A percentile compares a stretch with the other conserved stretches of the same genome.
Evolutionary conservation across 37 sponge, comb jelly and placozoan species (phyloP).

Genomic region (Mnemiopsis leidyi): DNA sequence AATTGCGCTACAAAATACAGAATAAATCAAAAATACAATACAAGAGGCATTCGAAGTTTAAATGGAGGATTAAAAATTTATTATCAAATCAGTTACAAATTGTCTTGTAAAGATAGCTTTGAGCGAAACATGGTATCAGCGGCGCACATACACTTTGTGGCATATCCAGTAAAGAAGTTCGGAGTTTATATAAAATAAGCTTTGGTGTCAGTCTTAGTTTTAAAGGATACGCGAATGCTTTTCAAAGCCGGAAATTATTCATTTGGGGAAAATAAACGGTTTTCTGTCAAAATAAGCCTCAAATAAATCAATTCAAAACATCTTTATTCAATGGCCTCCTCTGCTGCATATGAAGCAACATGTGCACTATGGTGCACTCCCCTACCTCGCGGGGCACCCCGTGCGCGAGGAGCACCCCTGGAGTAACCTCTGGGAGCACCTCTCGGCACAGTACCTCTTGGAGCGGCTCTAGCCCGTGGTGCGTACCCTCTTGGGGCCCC

Average conservation of each 20-base stretch:
- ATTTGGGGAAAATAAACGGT: neutral
- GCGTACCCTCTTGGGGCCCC: neutral
- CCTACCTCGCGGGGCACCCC: neutral
- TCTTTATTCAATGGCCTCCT: neutral
- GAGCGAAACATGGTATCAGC: no score
- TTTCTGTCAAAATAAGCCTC: neutral
- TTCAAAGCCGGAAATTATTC: neutral
- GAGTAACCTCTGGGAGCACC: slow-evolving; percentile 10
- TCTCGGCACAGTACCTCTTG: neutral
- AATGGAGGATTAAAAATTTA: neutral
- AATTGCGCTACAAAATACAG: no score
- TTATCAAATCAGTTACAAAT: neutral
- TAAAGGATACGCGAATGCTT: no score
- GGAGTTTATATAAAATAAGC: no score
- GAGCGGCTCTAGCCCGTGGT: neutral
- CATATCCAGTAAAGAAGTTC: neutral
- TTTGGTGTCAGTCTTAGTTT: no score
- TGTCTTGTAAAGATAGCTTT: neutral
- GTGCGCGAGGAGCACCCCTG: slow-evolving; percentile 3
- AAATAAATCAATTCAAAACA: neutral
- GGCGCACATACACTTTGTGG: neutral
- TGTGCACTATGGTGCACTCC: neutral
- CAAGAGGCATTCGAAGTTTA: neutral
- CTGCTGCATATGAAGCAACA: neutral
- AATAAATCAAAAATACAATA: neutral